A percentile compares a stretch with the other conserved stretches of the same genome.
These are phyloP conservation scores for Corapipo altera DNA, from an alignment of 2,113 vertebrate genomes.

Conservation along the genomic window DNA sequence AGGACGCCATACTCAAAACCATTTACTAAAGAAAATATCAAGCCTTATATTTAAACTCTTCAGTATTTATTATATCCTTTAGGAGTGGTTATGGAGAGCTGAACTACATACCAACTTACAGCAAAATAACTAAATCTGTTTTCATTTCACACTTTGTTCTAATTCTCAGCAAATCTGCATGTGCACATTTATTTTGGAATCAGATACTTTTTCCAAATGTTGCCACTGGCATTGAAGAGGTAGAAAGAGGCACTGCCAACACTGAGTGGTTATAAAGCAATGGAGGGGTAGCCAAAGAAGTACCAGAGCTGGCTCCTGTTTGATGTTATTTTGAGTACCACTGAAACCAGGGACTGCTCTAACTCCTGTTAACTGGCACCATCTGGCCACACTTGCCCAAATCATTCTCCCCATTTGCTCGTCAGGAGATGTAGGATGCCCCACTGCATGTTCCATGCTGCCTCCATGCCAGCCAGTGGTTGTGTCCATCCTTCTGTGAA, in stretches of 20 bases:
- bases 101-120: neutral
- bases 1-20: neutral
- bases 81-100: neutral
- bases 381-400: neutral
- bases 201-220: neutral
- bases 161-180: neutral
- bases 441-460: fast-evolving
- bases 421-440: neutral
- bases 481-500: neutral
- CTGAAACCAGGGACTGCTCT: neutral
- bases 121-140: constrained; percentile 31
- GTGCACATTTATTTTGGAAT: neutral
- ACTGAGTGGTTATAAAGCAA: fast-evolving
- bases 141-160: neutral
- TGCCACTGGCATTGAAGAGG: neutral
- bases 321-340: neutral
- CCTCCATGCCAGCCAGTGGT: fast-evolving
- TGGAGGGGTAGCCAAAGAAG: neutral
- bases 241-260: neutral
- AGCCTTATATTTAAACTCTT: neutral
- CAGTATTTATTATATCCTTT: constrained; percentile 11
- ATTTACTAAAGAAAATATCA: constrained; percentile 28
- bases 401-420: neutral
- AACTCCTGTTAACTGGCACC: neutral
- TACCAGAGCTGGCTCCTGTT: neutral